Percentiles rank a stretch among this genome's conserved stretches.
phyloP scores from a whole-genome alignment of 1,140 invertebrate species.

The Drosophila subobscura region DNA sequence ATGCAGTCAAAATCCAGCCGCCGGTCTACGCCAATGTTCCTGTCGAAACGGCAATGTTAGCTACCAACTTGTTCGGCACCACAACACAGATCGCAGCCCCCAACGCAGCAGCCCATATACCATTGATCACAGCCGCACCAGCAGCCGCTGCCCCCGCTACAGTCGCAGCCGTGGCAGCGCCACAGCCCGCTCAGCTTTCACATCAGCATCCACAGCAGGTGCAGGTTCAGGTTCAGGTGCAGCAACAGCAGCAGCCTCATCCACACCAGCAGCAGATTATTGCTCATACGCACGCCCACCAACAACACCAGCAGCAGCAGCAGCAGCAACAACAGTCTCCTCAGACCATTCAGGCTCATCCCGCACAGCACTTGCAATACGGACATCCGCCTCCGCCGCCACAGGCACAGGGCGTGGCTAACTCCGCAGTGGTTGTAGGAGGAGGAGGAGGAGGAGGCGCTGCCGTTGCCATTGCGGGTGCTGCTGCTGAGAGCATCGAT shows the following conservation, averaged over 20 bases:
- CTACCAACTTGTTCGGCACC: conserved; percentile 75
- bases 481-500: conserved; percentile 58
- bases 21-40: conserved; percentile 81
- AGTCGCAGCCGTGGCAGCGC: conserved; percentile 45
- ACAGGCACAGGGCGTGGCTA: conserved; percentile 42
- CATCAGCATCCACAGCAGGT: conserved; percentile 45
- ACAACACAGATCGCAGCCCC: conserved; percentile 80
- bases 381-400: conserved; percentile 53
- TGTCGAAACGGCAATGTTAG: conserved; percentile 83
- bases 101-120: conserved; percentile 72
- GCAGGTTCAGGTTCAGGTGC: conserved; percentile 19
- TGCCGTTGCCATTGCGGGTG: conserved; percentile 34
- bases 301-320: conserved; percentile 61
- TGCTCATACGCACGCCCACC: conserved; percentile 61
- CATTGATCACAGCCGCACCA: conserved; percentile 74
- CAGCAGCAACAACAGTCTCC: conserved; percentile 50
- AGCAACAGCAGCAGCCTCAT: conserved; percentile 45
- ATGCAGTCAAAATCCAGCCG: conserved; percentile 81
- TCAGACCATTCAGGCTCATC: conserved; percentile 35
- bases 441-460: conserved; percentile 40
- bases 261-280: conserved; percentile 59
- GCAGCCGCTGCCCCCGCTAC: conserved; percentile 57
- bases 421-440: conserved; percentile 23
- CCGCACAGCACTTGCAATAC: conserved; percentile 65
- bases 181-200: conserved; percentile 29